Evolutionary conservation across 2,888 invertebrate genomes (phyloP).

Genomic region (Polydrusus pterygomalis): DNA sequence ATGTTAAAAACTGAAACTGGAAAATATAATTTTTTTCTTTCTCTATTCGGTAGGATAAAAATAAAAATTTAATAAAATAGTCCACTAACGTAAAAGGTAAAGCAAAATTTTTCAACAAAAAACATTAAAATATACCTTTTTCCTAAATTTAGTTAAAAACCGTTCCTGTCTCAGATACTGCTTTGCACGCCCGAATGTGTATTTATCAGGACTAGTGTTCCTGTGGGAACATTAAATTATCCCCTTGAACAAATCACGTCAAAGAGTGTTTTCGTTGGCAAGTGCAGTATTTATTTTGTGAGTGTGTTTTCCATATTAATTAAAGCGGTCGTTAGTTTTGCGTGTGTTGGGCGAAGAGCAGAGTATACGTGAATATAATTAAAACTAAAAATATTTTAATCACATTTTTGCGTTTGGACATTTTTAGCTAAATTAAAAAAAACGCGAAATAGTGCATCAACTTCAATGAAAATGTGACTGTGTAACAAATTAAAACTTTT

Average conservation of each 20-base stretch:
- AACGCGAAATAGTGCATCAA: constrained; percentile 20
- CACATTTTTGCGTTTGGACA: constrained; percentile 25
- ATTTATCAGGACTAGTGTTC: constrained; percentile 38
- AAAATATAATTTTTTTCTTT: too few species aligned
- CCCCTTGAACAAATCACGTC: constrained; percentile 53
- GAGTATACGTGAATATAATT: constrained; percentile 37
- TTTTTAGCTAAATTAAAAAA: constrained; percentile 38
- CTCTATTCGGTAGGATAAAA: too few species aligned
- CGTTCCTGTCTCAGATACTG: neutral
- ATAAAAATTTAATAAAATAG: too few species aligned
- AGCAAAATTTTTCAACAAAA: neutral
- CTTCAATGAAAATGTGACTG: neutral
- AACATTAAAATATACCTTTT: neutral
- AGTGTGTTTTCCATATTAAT: constrained; percentile 51
- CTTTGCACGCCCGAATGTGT: constrained; percentile 9
- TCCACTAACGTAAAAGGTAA: too few species aligned
- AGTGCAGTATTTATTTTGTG: constrained; percentile 50
- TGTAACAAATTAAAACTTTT: neutral
- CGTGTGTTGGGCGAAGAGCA: constrained; percentile 28
- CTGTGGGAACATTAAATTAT: constrained; percentile 46
- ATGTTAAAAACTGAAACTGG: too few species aligned
- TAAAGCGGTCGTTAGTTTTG: constrained; percentile 49
- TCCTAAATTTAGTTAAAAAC: constrained; percentile 18
- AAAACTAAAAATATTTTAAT: constrained; percentile 38
- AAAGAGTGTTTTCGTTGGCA: constrained; percentile 49